Evolutionary conservation across 2,113 vertebrate species (phyloP).

Genomic region (Clarias macrocephalus): DNA sequence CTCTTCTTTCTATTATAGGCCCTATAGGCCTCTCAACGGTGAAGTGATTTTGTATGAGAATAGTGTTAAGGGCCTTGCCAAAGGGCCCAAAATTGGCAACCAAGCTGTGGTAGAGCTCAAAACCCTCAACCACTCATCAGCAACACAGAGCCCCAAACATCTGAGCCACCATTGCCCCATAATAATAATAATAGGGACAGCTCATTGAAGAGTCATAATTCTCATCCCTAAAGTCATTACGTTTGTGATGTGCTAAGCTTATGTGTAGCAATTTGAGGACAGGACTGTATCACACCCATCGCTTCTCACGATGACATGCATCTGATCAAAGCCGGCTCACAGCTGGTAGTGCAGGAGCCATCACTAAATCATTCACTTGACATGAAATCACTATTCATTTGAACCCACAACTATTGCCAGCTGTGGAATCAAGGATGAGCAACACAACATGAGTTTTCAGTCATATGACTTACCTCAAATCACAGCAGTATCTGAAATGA

Average conservation of each 20-base stretch:
- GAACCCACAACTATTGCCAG: slow-evolving; percentile 3
- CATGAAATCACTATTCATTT: slow-evolving; percentile 28
- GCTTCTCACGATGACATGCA: slow-evolving; percentile 34
- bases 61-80: no score
- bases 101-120: no score
- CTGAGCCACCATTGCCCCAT: no score
- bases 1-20: no score
- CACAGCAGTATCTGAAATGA: neutral
- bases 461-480: neutral
- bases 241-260: slow-evolving; percentile 45
- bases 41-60: no score
- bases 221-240: neutral
- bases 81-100: no score
- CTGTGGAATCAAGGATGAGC: slow-evolving; percentile 11
- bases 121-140: no score
- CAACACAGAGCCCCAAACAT: no score
- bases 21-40: no score
- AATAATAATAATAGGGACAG: no score
- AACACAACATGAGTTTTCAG: neutral
- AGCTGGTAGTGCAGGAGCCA: slow-evolving; percentile 61
- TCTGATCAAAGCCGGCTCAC: slow-evolving; percentile 63
- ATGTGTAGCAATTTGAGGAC: slow-evolving; percentile 64
- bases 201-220: neutral
- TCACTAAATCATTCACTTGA: slow-evolving; percentile 50
- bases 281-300: slow-evolving; percentile 61